Base-by-base conservation (phyloP, 1,140 invertebrate genomes). In the Camponotus pennsylvanicus region DNA sequence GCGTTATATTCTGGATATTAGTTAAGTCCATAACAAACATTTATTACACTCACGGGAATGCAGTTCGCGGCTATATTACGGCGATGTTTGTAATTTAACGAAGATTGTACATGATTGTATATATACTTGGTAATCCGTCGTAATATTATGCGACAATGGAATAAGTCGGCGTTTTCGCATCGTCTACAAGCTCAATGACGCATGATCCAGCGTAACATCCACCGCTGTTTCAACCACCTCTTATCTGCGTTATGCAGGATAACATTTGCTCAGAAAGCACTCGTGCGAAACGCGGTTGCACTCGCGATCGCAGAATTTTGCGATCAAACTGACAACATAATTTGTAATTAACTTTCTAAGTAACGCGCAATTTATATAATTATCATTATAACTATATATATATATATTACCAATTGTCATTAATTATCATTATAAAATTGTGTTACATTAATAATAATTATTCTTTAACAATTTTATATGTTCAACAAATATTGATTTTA, bases 111-210 rank as follows among this genome's bases (percentile, higher is more conserved):
- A n/a, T 32, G 27, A 27, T 27, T 27, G 27, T 7, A 37, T 57
- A 32, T n/a, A 52, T 71, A 27, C 45, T 18, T 18, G 18, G 27
- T 45, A 27, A 73, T 82, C 55, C 67, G 67, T 61, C 67, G 67
- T 82, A 73, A 82, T 73, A 73, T 82, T 73, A 45, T 55, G 40
- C 55, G 79, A 70, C 64, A 57, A 57, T 80, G 21, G 21, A 80
- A 71, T 57, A 80, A 80, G 78, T 71, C 37, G 37, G 78, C 37
- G 57, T 82, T 71, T 82, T 40, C 79, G 79, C 40, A 61, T 5
- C 40, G 76, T 78, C 42, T 78, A 78, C 40, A 42, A 70, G 7
- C 4, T 11, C 66, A 21, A 42, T 42, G 37, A 40, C 37, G 9
- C 37, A 32, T 45, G 79, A 45, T 52, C 49, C 63, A 34, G 9